Evolutionary conservation across 2,797 vertebrate species (phyloP).

Genomic region (Pterois miles): DNA sequence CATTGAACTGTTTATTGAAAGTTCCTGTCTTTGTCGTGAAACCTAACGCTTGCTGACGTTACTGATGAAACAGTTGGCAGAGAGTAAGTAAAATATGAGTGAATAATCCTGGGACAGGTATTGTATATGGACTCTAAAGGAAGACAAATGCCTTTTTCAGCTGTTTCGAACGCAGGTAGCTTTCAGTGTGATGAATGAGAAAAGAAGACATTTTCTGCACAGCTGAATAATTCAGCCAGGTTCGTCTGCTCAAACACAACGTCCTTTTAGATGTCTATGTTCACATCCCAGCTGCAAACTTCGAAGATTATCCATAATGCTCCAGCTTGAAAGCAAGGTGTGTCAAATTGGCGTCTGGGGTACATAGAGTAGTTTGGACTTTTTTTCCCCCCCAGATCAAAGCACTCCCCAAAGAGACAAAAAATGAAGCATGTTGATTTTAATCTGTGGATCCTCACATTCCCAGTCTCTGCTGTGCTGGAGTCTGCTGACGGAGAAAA

Average conservation of each 20-base stretch:
- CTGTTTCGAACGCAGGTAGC: neutral
- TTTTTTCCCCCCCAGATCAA: neutral
- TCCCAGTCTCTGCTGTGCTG: neutral
- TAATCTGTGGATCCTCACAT: neutral
- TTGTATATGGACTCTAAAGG: neutral
- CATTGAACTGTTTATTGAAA: neutral
- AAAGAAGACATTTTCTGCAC: neutral
- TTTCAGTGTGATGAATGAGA: neutral
- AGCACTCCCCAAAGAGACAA: neutral
- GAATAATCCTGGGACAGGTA: neutral
- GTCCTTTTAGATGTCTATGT: neutral
- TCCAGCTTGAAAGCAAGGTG: neutral
- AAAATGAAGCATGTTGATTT: neutral
- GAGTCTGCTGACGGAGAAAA: neutral
- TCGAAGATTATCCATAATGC: neutral
- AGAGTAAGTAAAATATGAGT: neutral
- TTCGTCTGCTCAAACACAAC: neutral
- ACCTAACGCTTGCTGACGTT: neutral
- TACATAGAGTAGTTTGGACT: neutral
- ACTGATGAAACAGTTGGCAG: neutral
- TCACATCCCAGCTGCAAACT: neutral
- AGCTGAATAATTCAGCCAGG: neutral
- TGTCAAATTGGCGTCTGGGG: neutral
- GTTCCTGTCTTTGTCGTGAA: neutral
- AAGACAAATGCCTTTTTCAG: neutral